Evolutionary conservation across 2,888 invertebrate genomes (phyloP).

Genomic region (Drosophila gaucha): DNA sequence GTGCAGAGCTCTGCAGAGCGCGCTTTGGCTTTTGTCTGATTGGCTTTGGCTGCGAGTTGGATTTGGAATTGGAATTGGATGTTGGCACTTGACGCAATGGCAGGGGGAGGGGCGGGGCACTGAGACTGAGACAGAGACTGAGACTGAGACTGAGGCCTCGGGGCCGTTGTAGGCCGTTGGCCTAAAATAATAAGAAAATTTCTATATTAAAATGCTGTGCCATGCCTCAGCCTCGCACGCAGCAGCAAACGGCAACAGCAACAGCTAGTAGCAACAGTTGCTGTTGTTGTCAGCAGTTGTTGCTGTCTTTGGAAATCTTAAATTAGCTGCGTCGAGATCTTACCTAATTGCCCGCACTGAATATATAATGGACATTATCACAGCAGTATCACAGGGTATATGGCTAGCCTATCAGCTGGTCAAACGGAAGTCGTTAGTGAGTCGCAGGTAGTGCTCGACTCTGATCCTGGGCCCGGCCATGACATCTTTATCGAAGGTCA

Average conservation of each 20-base stretch:
- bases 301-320: constrained; percentile 44
- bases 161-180: constrained; percentile 82
- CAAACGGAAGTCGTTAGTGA: constrained; percentile 51
- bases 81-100: constrained; percentile 40
- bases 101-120: background rate
- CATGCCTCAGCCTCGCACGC: constrained; percentile 65
- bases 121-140: constrained; percentile 1
- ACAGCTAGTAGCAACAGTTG: constrained; percentile 19
- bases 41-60: constrained; percentile 66
- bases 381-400: constrained; percentile 12
- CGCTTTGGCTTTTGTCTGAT: constrained; percentile 61
- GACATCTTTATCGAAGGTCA: constrained; percentile 75
- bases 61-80: constrained; percentile 61
- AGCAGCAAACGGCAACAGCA: constrained; percentile 28
- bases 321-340: constrained; percentile 39
- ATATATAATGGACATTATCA: constrained; percentile 37
- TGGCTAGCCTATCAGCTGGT: constrained; percentile 7
- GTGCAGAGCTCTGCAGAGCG: constrained; percentile 42
- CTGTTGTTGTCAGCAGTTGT: constrained; percentile 8
- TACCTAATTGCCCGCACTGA: constrained; percentile 55
- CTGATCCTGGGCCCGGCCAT: constrained; percentile 41
- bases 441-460: constrained; percentile 19
- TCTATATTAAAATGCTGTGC: constrained; percentile 81
- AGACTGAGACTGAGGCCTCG: constrained; percentile 49
- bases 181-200: constrained; percentile 81